Base-by-base conservation (phyloP, 2,797 vertebrate genomes). In the Crenuchus spilurus region DNA sequence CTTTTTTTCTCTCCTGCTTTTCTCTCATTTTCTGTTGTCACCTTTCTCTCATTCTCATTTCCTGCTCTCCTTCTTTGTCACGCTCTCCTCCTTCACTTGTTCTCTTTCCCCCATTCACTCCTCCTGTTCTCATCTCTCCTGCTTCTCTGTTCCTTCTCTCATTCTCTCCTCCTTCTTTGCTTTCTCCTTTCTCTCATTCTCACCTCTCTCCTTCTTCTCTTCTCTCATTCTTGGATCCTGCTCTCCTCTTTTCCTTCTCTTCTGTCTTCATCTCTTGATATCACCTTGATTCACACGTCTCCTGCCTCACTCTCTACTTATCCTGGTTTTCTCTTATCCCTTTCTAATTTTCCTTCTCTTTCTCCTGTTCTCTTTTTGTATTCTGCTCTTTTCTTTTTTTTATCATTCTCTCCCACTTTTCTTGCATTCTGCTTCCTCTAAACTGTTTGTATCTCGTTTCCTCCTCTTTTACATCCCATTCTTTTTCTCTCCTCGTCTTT, bases 91-190 rank as follows among this genome's bases (percentile, higher is more conserved):
- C 74, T 68, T 35, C 37, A n/a, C 76, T 69, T 70, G 52, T 14
- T 16, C 70, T 66, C 81, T 69, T 70, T 60, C 67, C 69, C 76
- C 51, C 20, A 35, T 6, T 46, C 20, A n/a, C n/a, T n/a, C n/a
- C 84, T 80, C 76, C 82, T 84, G 81, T 81, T 87, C 80, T 89
- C 86, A 86, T 26, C 30, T 22, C 42, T 49, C 24, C 41, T n/a
- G 18, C 20, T 52, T 14, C 16, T 11, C 75, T 83, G 70, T 61
- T 54, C 51, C 74, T 54, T 65, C 41, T 35, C 22, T 48, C n/a
- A n/a, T n/a, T 70, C 82, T 82, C 82, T 70, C 83, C 81, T 82
- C 70, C 74, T 68, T 35, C 37, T 78, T 69, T 70, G 52, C 14
- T 16, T 68, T 66, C 81, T 70, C 70, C 81, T 69, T 70, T 60